These are phyloP conservation scores for Blera fallax DNA, from an alignment of 2,888 invertebrate species.

Conservation along the genomic window DNA sequence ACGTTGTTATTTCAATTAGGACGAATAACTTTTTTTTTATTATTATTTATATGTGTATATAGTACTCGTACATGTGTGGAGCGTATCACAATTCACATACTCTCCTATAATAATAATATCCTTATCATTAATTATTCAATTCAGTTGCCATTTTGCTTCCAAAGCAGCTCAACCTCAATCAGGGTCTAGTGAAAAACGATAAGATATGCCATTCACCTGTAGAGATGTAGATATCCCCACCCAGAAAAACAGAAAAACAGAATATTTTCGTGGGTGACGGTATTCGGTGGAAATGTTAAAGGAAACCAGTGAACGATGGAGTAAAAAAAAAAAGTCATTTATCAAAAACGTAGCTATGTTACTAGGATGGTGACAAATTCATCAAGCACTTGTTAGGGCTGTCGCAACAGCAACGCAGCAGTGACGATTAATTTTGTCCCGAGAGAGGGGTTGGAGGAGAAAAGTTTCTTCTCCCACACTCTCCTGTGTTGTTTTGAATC, in stretches of 20 bases:
- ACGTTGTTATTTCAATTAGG: conserved; percentile 65
- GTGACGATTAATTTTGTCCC: conserved; percentile 59
- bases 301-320: background rate
- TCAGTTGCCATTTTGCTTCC: conserved; percentile 69
- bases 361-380: conserved; percentile 70
- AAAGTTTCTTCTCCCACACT: background rate
- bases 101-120: conserved; percentile 37
- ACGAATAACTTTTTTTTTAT: conserved; percentile 23
- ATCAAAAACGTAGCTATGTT: conserved; percentile 66
- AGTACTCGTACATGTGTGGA: conserved; percentile 32
- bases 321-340: conserved; percentile 42
- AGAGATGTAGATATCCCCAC: background rate
- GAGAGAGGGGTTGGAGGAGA: background rate
- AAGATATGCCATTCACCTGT: conserved; percentile 59
- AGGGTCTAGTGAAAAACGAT: conserved; percentile 32
- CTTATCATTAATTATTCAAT: conserved; percentile 65
- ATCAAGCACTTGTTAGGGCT: conserved; percentile 67
- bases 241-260: background rate
- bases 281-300: background rate
- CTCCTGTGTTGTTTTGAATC: background rate
- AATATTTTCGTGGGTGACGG: background rate
- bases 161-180: conserved; percentile 48
- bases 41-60: conserved; percentile 71
- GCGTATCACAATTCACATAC: conserved; percentile 44
- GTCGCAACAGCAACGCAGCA: conserved; percentile 60